Evolutionary conservation across 2,113 vertebrate genomes (phyloP).

Genomic region (Pteruthius melanotis): DNA sequence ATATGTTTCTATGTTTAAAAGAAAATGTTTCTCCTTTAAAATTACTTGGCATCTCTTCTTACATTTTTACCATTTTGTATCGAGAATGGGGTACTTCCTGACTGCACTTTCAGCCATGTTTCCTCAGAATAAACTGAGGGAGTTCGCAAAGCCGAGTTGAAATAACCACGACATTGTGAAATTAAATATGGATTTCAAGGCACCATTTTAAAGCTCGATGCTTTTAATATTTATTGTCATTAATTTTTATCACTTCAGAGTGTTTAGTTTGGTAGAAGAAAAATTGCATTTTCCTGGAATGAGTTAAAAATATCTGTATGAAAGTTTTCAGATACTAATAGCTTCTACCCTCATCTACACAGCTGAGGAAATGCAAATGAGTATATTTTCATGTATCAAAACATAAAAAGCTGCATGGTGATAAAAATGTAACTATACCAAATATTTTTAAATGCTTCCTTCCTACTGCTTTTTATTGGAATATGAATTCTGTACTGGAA

Average conservation of each 20-base stretch:
- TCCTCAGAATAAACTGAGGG: not conserved
- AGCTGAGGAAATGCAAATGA: not conserved
- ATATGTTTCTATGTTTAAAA: not conserved
- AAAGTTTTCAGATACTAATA: not conserved
- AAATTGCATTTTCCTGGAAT: not conserved
- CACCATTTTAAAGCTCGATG: not conserved
- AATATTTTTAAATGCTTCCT: not conserved
- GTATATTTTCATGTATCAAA: not conserved
- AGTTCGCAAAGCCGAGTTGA: not conserved
- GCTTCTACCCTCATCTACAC: not conserved
- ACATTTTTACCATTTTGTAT: not conserved
- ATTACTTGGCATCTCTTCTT: not conserved
- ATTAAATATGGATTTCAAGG: not conserved
- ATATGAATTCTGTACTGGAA: not conserved
- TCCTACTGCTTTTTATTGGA: not conserved
- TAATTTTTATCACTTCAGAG: not conserved
- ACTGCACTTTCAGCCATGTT: not conserved
- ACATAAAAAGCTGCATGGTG: not conserved
- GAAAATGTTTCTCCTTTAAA: not conserved
- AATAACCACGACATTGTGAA: not conserved
- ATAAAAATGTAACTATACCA: not conserved
- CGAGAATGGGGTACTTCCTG: not conserved
- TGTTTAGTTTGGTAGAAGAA: not conserved
- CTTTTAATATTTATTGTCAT: constrained; percentile 1
- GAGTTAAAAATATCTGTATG: not conserved